Base-by-base conservation (phyloP, 2,113 vertebrate species). In the Mus spicilegus region DNA sequence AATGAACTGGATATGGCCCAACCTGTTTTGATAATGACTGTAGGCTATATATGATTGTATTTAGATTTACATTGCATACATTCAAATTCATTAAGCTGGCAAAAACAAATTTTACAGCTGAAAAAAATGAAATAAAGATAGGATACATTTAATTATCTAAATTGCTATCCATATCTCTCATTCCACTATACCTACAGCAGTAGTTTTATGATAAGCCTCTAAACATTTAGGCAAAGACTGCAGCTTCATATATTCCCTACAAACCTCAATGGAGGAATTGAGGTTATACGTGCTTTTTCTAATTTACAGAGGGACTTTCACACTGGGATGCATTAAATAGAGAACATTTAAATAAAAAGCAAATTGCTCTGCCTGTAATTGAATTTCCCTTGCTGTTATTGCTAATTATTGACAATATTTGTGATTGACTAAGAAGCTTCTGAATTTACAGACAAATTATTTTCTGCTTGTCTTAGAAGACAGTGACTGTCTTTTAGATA, bases 271-370 rank as follows among this genome's bases (percentile, higher is more conserved):
- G 97, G 98, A 98, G 96, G 90, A 93, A 97, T 96, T 98, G 97
- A 98, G 96, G 97, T 98, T 98, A 98, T 97, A 98, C 96, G 96
- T 86, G 93, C 84, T 98, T 97, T 98, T 85, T 63, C 98, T 98
- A 98, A 98, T 98, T 98, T 98, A 98, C 98, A 98, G 97, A 97
- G 96, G 97, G 91, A 98, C 98, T 98, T 98, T 98, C 98, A 98
- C 98, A 98, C 97, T 98, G 98, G 97, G 98, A 98, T 98, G 93
- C 98, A 98, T 98, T 98, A 98, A 97, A 97, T 94, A 98, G 98
- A 96, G 98, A 98, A 98, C 97, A 98, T 98, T 99, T 98, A 98
- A 98, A 98, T 98, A 98, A 98, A 98, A 99, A 98, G 97, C 97
- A 98, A 98, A 98, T 98, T 98, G 91, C 97, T 98, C 97, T 98